Evolutionary conservation across 1,140 invertebrate species (phyloP).

Genomic region (Augochlora pura): DNA sequence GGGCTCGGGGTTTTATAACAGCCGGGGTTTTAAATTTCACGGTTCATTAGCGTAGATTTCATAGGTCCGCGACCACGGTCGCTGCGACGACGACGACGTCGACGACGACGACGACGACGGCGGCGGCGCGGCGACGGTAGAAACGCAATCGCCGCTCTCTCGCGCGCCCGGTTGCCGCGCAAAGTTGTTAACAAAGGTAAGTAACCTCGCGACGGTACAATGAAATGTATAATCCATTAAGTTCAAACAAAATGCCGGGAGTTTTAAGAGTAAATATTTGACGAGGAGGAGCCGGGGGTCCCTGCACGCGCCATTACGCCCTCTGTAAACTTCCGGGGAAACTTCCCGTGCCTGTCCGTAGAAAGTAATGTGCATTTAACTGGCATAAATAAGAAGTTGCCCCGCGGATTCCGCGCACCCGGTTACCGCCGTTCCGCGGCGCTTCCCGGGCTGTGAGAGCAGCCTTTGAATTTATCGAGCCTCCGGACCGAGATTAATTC

Average conservation of each 20-base stretch:
- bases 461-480: not conserved
- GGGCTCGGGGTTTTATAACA: not conserved
- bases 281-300: not conserved
- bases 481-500: not conserved
- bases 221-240: conserved; percentile 7
- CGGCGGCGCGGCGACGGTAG: not conserved
- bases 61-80: not conserved
- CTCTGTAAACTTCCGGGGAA: not conserved
- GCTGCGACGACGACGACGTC: no score
- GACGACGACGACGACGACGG: no score
- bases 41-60: not conserved
- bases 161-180: not conserved
- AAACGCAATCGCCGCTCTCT: not conserved
- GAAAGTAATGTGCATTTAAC: conserved; percentile 1
- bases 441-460: not conserved
- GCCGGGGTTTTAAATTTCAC: not conserved
- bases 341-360: conserved; percentile 1
- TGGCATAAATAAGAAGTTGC: conserved; percentile 4
- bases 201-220: not conserved
- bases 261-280: conserved; percentile 6
- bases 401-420: not conserved
- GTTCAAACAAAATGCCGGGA: conserved; percentile 4
- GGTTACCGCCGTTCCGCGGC: not conserved
- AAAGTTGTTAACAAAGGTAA: conserved; percentile 2
- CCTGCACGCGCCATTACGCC: conserved; percentile 1